Conservation (phyloP, 2,888 invertebrate species). For the Orchesellides sinensis region DNA sequence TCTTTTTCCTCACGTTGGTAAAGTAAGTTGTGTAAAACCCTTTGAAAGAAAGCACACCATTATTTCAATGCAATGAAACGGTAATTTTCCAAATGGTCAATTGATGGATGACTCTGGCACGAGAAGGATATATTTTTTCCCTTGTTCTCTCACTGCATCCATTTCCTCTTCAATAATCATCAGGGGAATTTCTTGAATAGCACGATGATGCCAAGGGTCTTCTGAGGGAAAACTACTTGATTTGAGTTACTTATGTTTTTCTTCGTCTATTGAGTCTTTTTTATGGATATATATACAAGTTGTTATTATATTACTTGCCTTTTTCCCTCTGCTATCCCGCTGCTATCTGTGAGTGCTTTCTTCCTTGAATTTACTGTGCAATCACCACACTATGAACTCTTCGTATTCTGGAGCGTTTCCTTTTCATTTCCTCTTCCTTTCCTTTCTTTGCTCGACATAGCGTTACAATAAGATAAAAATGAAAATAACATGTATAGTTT, state of each 20-base stretch:
- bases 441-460: neutral
- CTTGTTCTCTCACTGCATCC: neutral
- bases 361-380: too few species aligned
- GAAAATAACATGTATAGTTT: slow-evolving; percentile 4
- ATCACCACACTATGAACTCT: too few species aligned
- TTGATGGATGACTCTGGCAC: slow-evolving; percentile 59
- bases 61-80: slow-evolving; percentile 35
- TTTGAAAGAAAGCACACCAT: slow-evolving; percentile 1
- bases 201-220: neutral
- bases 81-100: slow-evolving; percentile 66
- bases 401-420: slow-evolving; percentile 1
- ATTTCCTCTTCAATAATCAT: slow-evolving; percentile 50
- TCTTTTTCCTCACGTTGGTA: neutral
- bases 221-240: slow-evolving; percentile 31
- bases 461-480: neutral
- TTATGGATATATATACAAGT: too few species aligned
- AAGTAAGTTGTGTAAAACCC: neutral
- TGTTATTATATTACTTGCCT: slow-evolving; percentile 8
- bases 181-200: slow-evolving; percentile 40
- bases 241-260: slow-evolving; percentile 17
- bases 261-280: slow-evolving; percentile 1
- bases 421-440: slow-evolving; percentile 23
- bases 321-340: slow-evolving; percentile 37
- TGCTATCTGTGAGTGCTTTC: slow-evolving; percentile 55
- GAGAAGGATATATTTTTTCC: slow-evolving; percentile 1